Percentiles rank a stretch among this genome's conserved stretches.
phyloP scores from a whole-genome alignment of 2,113 vertebrate species.

The Climacteris rufus region DNA sequence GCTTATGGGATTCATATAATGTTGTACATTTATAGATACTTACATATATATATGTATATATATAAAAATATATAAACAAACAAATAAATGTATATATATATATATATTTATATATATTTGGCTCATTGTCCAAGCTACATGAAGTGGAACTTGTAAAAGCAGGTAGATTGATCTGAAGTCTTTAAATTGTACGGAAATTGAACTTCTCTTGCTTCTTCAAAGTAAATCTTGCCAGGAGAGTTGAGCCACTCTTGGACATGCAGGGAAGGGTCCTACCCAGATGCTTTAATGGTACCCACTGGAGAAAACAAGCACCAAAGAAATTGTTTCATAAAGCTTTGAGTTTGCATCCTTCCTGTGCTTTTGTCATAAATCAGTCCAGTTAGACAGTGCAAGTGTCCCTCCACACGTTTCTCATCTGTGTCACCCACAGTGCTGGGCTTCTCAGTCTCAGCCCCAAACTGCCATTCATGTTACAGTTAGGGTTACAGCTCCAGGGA shows the following conservation, averaged over 20 bases:
- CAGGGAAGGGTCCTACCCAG: background rate
- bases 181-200: background rate
- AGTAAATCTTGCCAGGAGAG: background rate
- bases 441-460: background rate
- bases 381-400: background rate
- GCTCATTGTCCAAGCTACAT: background rate
- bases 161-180: background rate
- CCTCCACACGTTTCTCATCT: background rate
- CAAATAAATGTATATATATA: background rate
- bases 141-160: background rate
- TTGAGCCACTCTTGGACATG: background rate
- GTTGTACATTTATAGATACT: background rate
- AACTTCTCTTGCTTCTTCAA: background rate
- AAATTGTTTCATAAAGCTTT: background rate
- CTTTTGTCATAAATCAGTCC: background rate
- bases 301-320: background rate
- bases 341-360: background rate
- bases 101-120: too few species aligned
- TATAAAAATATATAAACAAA: too few species aligned
- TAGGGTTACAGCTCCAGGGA: background rate
- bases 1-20: background rate
- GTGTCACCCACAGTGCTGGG: fast-evolving
- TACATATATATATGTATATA: background rate
- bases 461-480: background rate
- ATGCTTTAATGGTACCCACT: background rate